Percentiles rank a stretch among this genome's conserved stretches.
These are phyloP conservation scores for Stenodera caucasica DNA, from an alignment of 2,888 invertebrate species.

Conservation along the genomic window DNA sequence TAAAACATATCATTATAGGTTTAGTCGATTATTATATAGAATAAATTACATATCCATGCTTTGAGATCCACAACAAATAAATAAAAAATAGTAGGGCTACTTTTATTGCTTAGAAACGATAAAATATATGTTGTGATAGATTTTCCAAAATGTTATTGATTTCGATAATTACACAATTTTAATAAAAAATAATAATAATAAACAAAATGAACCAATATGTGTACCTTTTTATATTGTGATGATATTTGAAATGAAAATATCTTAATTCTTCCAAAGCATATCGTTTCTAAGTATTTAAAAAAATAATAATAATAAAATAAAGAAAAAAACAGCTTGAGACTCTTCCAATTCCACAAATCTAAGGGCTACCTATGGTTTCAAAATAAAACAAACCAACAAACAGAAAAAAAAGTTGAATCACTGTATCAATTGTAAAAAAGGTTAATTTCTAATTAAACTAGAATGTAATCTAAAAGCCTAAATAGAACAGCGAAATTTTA, in stretches of 20 bases:
- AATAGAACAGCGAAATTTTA: conserved; percentile 44
- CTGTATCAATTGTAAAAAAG: not conserved
- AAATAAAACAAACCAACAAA: conserved; percentile 17
- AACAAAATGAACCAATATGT: conserved; percentile 18
- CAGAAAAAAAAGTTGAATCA: too few species aligned
- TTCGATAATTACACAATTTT: not conserved
- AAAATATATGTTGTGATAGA: conserved; percentile 26
- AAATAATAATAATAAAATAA: conserved; percentile 8
- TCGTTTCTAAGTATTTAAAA: conserved; percentile 35
- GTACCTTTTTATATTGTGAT: conserved; percentile 27
- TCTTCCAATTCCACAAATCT: conserved; percentile 44
- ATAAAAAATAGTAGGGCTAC: conserved; percentile 26
- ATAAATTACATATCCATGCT: conserved; percentile 42
- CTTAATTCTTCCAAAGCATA: conserved; percentile 28
- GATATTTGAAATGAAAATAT: conserved; percentile 5
- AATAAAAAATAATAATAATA: not conserved
- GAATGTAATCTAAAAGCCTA: conserved; percentile 38
- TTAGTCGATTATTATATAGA: conserved; percentile 29
- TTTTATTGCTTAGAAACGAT: conserved; percentile 33
- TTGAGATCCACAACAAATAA: conserved; percentile 25
- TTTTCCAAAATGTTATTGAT: conserved; percentile 11
- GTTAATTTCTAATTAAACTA: conserved; percentile 11
- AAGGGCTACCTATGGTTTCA: conserved; percentile 28
- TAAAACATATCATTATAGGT: conserved; percentile 39
- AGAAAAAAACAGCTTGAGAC: conserved; percentile 42